phyloP scores from a whole-genome alignment of 2,797 vertebrate genomes.

The Petrocephalus sullivani region DNA sequence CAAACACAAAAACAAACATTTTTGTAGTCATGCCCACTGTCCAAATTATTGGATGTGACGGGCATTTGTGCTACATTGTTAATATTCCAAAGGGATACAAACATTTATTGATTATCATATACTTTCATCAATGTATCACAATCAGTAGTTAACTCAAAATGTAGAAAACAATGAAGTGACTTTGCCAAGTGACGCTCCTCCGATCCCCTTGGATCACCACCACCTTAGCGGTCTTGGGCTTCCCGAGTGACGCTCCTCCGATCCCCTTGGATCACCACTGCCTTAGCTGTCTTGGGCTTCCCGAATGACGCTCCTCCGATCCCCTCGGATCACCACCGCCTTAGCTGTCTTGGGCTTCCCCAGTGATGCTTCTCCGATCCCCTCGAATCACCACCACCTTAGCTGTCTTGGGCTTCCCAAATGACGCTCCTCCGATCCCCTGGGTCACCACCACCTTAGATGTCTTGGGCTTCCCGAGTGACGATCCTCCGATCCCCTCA shows the following conservation, averaged over 20 bases:
- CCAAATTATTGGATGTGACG: not conserved
- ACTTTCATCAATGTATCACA: not conserved
- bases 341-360: not conserved
- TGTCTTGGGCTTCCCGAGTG: not conserved
- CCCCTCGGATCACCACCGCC: not conserved
- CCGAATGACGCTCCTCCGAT: not conserved
- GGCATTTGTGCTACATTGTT: not conserved
- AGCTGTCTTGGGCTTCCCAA: not conserved
- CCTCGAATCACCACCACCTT: not conserved
- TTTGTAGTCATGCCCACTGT: not conserved
- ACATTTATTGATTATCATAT: not conserved
- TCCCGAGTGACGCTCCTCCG: too few relatives aligned
- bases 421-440: not conserved
- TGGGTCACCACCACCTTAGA: not conserved
- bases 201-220: not conserved
- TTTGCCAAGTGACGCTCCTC: not conserved
- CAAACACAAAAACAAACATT: not conserved
- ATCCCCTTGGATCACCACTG: not conserved
- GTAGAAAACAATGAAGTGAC: not conserved
- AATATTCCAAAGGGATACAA: conserved; percentile 1
- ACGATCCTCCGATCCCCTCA: not conserved
- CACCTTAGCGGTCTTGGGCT: not conserved
- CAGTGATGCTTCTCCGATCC: not conserved
- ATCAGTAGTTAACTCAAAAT: not conserved
- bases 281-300: not conserved